Conservation (phyloP, 2,113 vertebrate species). For the Thamnophis sirtalis region DNA sequence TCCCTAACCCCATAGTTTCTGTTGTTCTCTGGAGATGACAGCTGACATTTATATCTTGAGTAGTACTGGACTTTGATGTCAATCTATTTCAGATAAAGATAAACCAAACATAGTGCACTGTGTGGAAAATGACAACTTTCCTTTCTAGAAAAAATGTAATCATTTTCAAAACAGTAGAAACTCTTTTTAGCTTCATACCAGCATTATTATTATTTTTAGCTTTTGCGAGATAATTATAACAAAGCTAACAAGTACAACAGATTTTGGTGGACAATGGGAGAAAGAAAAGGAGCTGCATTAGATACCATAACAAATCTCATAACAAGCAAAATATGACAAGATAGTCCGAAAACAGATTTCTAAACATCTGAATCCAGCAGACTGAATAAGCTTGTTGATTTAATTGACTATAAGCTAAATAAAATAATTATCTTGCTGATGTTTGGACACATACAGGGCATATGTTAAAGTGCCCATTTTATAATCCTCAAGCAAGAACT, state of each 20-base stretch:
- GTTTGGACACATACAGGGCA: background rate
- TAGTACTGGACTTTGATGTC: slow-evolving; percentile 2
- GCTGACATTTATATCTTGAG: background rate
- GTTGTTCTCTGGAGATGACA: background rate
- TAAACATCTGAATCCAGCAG: background rate
- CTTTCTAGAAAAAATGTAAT: background rate
- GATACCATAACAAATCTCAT: background rate
- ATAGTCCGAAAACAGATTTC: background rate
- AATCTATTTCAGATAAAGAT: background rate
- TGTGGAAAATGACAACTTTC: background rate
- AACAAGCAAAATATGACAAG: background rate
- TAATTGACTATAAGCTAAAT: background rate
- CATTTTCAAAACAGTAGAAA: background rate
- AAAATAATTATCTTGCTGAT: background rate
- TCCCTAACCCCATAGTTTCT: background rate
- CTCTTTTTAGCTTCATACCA: background rate
- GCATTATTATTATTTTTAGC: background rate
- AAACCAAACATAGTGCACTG: background rate
- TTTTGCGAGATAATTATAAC: background rate
- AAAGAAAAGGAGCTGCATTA: background rate
- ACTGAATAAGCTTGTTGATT: background rate
- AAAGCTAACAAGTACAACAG: background rate
- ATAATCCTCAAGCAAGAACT: background rate
- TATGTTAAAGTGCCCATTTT: background rate
- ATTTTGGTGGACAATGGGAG: background rate